Conservation (phyloP, 2,797 vertebrate genomes). For the Coccyzus lansbergi region DNA sequence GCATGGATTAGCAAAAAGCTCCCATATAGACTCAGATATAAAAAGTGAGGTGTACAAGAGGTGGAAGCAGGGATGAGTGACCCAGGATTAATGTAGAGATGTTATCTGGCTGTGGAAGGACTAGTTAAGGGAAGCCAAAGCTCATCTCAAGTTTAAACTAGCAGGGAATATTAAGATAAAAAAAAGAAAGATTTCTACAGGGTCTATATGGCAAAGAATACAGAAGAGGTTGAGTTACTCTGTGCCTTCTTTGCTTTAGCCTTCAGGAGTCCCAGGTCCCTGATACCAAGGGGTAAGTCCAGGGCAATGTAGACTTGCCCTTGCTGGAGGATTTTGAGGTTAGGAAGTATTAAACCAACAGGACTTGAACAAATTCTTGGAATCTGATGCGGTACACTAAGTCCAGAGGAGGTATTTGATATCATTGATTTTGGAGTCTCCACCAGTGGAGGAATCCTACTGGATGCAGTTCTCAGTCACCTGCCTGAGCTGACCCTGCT, state of each 20-base stretch:
- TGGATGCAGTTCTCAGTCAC: neutral
- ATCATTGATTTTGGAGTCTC: neutral
- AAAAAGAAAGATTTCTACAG: neutral
- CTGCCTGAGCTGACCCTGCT: neutral
- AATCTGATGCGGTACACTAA: neutral
- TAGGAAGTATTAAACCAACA: neutral
- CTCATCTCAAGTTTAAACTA: rapidly evolving
- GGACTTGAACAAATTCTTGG: neutral
- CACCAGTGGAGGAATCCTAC: neutral
- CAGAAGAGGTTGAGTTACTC: neutral
- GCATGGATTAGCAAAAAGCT: neutral
- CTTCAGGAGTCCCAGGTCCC: neutral
- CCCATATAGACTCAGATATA: neutral
- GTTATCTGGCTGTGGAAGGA: neutral
- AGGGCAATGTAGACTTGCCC: rapidly evolving
- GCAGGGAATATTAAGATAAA: neutral
- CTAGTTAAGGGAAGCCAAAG: neutral
- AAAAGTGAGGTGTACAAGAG: neutral
- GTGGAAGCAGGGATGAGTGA: neutral
- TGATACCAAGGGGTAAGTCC: neutral
- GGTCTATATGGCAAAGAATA: neutral
- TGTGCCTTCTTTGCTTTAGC: neutral
- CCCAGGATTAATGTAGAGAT: neutral
- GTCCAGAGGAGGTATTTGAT: neutral
- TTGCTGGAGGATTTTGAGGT: neutral